Evolutionary conservation across 2,113 vertebrate species (phyloP).

Genomic region (Hemichromis elongatus): DNA sequence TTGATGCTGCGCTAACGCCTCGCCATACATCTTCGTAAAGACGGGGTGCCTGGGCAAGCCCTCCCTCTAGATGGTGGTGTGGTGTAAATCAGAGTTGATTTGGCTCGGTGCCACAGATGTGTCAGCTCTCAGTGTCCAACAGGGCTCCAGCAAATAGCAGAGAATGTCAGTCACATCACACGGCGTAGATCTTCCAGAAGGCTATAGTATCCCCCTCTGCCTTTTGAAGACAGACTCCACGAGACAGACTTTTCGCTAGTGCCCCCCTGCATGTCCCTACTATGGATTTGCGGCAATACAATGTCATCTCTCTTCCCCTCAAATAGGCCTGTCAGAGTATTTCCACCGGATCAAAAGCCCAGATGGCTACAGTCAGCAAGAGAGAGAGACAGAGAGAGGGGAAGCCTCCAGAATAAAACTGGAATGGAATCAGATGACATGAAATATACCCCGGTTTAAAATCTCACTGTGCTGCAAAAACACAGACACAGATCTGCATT

Average conservation of each 20-base stretch:
- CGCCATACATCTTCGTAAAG: constrained; percentile 58
- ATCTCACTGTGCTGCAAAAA: constrained; percentile 26
- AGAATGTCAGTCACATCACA: constrained; percentile 48
- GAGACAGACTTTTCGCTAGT: constrained; percentile 1
- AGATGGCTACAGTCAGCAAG: constrained; percentile 52
- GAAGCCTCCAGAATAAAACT: constrained; percentile 25
- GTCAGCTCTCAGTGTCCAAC: constrained; percentile 41
- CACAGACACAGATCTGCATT: not conserved
- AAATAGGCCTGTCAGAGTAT: constrained; percentile 43
- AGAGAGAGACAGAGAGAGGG: constrained; percentile 1
- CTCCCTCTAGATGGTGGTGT: constrained; percentile 8
- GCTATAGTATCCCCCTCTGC: constrained; percentile 8
- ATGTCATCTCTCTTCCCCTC: constrained; percentile 48
- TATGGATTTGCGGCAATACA: constrained; percentile 37
- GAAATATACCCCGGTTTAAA: constrained; percentile 15
- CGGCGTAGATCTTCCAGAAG: constrained; percentile 28
- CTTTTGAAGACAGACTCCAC: constrained; percentile 14
- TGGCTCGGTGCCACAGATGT: constrained; percentile 62
- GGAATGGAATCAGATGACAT: constrained; percentile 34
- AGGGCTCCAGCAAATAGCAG: constrained; percentile 47
- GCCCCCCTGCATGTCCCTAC: constrained; percentile 29
- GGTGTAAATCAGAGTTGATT: constrained; percentile 66
- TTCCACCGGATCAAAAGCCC: constrained; percentile 52
- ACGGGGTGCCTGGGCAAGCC: constrained; percentile 38
- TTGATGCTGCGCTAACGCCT: constrained; percentile 42